phyloP scores from a whole-genome alignment of 2,888 invertebrate species.

The Cremastinae sp. region DNA sequence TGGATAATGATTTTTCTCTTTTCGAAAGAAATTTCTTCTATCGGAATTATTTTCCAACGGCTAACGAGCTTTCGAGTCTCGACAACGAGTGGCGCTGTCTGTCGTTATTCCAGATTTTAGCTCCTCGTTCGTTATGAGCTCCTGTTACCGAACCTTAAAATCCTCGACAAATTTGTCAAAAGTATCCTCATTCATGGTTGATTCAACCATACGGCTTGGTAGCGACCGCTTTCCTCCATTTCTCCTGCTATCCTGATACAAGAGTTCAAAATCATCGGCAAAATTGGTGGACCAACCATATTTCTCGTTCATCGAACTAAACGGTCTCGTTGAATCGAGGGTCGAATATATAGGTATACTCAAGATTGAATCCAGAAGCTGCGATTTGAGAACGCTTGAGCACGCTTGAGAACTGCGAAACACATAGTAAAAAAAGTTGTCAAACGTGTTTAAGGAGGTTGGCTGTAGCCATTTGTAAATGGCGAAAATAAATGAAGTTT shows the following conservation, averaged over 20 bases:
- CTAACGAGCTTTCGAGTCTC: neutral
- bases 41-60: neutral
- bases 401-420: too few species aligned
- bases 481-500: too few species aligned
- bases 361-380: too few species aligned
- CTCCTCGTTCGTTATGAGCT: slow-evolving; percentile 11
- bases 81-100: slow-evolving; percentile 13
- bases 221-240: neutral
- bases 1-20: neutral
- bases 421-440: too few species aligned
- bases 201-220: neutral
- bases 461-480: too few species aligned
- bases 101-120: neutral
- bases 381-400: too few species aligned
- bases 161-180: slow-evolving; percentile 40
- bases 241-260: neutral
- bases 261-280: neutral
- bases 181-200: slow-evolving; percentile 17
- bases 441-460: too few species aligned
- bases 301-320: too few species aligned
- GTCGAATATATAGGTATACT: too few species aligned
- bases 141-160: slow-evolving; percentile 39
- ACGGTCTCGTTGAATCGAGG: too few species aligned
- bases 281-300: too few species aligned
- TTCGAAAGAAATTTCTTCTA: neutral